A percentile compares a stretch with the other conserved stretches of the same genome.
Evolutionary conservation across 2,113 vertebrate genomes (phyloP).

Genomic region (Corythoichthys haematopterus): DNA sequence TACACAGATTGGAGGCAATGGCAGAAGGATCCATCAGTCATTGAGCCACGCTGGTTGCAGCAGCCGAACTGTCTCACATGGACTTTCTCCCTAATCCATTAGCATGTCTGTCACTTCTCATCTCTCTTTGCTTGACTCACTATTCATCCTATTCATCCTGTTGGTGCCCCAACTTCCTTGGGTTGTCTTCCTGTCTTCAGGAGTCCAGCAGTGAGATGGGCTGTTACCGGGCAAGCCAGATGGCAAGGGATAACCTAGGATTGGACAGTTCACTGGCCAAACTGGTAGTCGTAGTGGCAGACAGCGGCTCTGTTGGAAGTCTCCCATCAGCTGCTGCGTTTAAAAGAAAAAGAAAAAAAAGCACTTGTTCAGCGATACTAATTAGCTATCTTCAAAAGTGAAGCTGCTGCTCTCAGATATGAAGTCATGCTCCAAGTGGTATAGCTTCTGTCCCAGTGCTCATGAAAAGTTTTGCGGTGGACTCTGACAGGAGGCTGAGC

Average conservation of each 20-base stretch:
- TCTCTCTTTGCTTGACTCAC: constrained; percentile 11
- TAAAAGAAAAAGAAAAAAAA: neutral
- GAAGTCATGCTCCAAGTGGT: constrained; percentile 11
- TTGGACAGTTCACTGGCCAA: constrained; percentile 46
- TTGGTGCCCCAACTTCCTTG: constrained; percentile 51
- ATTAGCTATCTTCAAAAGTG: constrained; percentile 43
- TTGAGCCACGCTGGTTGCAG: constrained; percentile 44
- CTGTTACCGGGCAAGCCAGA: constrained; percentile 58
- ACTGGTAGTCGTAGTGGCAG: constrained; percentile 52
- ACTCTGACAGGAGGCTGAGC: constrained; percentile 42
- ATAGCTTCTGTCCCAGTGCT: neutral
- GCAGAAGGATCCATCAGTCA: constrained; percentile 51
- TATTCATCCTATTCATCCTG: constrained; percentile 26
- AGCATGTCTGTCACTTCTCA: constrained; percentile 39
- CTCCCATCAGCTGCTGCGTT: neutral
- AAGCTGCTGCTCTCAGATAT: constrained; percentile 1
- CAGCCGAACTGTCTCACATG: constrained; percentile 48
- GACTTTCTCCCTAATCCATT: constrained; percentile 46
- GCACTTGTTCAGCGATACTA: constrained; percentile 9
- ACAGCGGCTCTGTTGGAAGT: constrained; percentile 52
- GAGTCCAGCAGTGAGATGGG: constrained; percentile 28
- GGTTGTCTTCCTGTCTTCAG: constrained; percentile 51
- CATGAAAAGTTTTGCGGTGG: constrained; percentile 14
- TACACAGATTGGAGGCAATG: constrained; percentile 10
- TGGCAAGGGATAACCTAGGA: constrained; percentile 50